Conservation (phyloP, 2,797 vertebrate species). For the Ammospiza maritima region DNA sequence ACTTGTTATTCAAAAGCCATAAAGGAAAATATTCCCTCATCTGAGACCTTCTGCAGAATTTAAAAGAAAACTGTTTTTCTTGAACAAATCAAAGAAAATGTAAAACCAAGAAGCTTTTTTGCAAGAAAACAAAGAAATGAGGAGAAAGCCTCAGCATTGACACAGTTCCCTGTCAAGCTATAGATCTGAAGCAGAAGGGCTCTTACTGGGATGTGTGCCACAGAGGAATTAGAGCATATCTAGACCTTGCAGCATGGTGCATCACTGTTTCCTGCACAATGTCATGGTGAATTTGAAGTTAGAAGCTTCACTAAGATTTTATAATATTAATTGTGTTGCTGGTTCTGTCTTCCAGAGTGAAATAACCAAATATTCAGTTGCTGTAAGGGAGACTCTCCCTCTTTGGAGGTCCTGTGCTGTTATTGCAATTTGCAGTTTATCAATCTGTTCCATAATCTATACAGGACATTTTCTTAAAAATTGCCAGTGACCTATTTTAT, state of each 20-base stretch:
- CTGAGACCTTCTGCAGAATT: background rate
- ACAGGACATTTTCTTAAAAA: background rate
- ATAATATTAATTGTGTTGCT: background rate
- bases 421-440: background rate
- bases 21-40: slow-evolving; percentile 33
- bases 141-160: background rate
- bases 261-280: background rate
- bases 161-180: background rate
- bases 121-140: background rate
- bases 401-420: background rate
- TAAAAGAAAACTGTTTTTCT: slow-evolving; percentile 23
- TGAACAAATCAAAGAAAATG: slow-evolving; percentile 23
- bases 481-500: background rate
- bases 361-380: background rate
- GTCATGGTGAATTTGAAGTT: background rate
- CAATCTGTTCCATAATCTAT: background rate
- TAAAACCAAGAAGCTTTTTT: slow-evolving; percentile 5
- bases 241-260: background rate
- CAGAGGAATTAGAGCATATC: slow-evolving; percentile 25
- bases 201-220: slow-evolving; percentile 12
- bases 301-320: background rate
- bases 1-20: background rate
- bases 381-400: background rate
- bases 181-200: background rate
- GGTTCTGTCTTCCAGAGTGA: background rate